Conservation (phyloP, 2,797 vertebrate species). For the Lithobates pipiens region DNA sequence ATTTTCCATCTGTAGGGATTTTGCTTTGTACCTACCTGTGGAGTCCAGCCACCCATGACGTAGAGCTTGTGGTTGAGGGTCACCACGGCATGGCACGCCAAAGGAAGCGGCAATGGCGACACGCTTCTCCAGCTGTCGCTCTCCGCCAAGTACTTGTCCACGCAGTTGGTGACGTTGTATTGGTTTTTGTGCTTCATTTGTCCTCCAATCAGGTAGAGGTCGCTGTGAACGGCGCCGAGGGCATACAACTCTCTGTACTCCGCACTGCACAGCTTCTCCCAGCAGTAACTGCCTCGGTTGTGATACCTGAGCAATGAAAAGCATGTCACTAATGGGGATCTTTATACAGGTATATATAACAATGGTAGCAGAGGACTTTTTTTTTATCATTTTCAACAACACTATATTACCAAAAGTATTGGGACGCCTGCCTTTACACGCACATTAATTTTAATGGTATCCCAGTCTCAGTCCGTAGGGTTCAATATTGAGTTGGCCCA, state of each 20-base stretch:
- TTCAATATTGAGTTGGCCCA: too few species aligned
- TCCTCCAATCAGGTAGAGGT: constrained; percentile 91
- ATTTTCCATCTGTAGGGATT: background rate
- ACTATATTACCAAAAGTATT: too few species aligned
- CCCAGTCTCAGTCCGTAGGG: too few species aligned
- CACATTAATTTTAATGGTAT: too few species aligned
- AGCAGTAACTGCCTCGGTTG: constrained; percentile 86
- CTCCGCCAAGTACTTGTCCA: constrained; percentile 88
- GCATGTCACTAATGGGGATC: background rate
- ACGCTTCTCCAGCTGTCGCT: constrained; percentile 87
- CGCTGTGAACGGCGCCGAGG: constrained; percentile 81
- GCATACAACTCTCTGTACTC: constrained; percentile 93
- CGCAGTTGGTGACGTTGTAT: constrained; percentile 90
- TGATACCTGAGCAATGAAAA: constrained; percentile 82
- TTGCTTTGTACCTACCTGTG: constrained; percentile 82
- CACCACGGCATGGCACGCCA: constrained; percentile 88
- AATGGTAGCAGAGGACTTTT: too few species aligned
- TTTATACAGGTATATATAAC: background rate
- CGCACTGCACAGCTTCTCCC: constrained; percentile 87
- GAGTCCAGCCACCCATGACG: constrained; percentile 93
- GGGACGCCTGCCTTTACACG: too few species aligned
- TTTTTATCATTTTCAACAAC: too few species aligned
- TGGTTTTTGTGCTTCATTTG: constrained; percentile 95
- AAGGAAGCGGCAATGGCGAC: constrained; percentile 86
- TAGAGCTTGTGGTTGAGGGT: constrained; percentile 86